Evolutionary conservation across 53 echinoderm and acorn worm species (phyloP).

Genomic region (Hippasteria phrygiana): DNA sequence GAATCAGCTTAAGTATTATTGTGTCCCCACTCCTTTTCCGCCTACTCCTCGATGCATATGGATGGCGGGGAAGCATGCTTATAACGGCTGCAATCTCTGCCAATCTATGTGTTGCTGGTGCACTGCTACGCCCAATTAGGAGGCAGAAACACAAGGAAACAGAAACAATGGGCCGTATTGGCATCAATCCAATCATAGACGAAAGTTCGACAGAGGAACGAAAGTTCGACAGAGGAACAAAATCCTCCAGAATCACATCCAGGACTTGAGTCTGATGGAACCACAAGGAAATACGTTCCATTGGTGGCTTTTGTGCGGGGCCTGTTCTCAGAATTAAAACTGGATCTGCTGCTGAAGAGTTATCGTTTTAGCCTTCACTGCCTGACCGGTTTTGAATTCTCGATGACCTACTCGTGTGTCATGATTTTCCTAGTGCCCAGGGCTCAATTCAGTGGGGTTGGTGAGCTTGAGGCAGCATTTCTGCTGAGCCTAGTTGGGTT

Average conservation of each 20-base stretch:
- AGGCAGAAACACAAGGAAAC: background rate
- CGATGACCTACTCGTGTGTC: background rate
- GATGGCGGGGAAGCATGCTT: conserved; percentile 68
- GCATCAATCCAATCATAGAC: background rate
- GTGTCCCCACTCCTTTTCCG: conserved; percentile 28
- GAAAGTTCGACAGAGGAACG: background rate
- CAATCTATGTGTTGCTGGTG: conserved; percentile 57
- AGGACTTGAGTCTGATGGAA: background rate
- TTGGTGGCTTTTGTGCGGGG: background rate
- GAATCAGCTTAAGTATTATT: background rate
- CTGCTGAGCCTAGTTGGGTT: conserved; percentile 26
- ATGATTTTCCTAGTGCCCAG: background rate
- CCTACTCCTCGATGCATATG: conserved; percentile 41
- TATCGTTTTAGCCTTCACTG: conserved; percentile 1
- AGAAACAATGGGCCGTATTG: background rate
- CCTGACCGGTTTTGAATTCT: background rate
- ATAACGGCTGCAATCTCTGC: conserved; percentile 45
- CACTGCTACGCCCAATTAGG: background rate
- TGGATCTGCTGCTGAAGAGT: conserved; percentile 21
- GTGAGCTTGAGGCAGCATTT: background rate
- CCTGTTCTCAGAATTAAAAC: background rate
- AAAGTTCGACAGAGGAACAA: background rate
- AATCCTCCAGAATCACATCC: background rate
- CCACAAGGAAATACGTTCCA: background rate
- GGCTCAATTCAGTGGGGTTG: background rate